Conservation (phyloP, 2,113 vertebrate genomes). For the Pluvialis apricaria region DNA sequence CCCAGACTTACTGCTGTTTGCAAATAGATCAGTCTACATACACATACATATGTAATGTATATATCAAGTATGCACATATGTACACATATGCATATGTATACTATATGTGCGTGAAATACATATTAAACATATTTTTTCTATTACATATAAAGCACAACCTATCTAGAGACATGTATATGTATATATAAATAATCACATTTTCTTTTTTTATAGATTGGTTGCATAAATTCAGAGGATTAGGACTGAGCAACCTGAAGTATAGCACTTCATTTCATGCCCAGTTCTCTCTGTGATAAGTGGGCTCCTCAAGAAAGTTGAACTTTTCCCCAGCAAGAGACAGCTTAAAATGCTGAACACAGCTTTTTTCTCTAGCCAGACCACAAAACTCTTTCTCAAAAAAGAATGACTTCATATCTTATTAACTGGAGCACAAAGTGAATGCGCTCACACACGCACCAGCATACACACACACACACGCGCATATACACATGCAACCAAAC, state of each 20-base stretch:
- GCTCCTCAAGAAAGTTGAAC: neutral
- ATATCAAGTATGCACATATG: neutral
- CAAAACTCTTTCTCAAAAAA: slow-evolving; percentile 56
- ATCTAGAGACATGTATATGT: neutral
- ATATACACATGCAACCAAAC: neutral
- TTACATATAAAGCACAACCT: neutral
- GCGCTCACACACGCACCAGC: neutral
- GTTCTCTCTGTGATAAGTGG: neutral
- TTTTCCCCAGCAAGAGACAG: slow-evolving; percentile 1
- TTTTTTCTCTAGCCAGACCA: slow-evolving; percentile 7
- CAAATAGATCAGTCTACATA: neutral
- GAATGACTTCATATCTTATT: slow-evolving; percentile 55
- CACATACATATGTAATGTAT: neutral
- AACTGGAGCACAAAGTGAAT: neutral
- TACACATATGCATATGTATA: neutral
- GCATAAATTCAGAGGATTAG: neutral
- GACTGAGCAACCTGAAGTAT: neutral
- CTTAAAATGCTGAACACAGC: slow-evolving; percentile 11
- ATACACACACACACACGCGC: neutral
- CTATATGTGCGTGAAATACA: neutral
- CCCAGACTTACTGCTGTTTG: neutral
- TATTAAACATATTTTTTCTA: neutral
- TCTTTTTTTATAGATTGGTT: neutral
- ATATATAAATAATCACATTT: neutral
- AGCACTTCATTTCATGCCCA: neutral